Base-by-base conservation (phyloP, 2,113 vertebrate genomes). In the Machaerirhynchus nigripectus region DNA sequence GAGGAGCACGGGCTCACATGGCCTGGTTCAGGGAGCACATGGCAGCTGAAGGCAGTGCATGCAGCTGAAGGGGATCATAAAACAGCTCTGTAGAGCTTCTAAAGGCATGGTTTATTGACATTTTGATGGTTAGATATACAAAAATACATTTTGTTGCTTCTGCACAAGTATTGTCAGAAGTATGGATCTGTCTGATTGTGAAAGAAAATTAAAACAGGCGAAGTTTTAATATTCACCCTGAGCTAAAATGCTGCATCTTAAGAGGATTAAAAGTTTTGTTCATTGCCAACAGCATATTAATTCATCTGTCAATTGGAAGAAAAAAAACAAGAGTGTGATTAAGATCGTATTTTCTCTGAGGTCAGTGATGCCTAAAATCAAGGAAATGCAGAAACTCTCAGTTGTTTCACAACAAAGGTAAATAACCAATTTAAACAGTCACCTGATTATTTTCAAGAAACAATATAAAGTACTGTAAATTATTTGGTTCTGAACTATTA, bases 1-100 rank as follows among this genome's bases (percentile, higher is more conserved):
- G 11, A 22, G 71, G 37, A 42, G 27, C 52, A 11, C 0, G 1
- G 22, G 52, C 52, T 65, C 22, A 11, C 26, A 0, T 13, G 11
- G 16, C 3, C 0, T 1, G 1, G 2, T 39, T 77, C 19, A 10
- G 33, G 19, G 44, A 73, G 53, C 42, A 46, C 5, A 1, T 15
- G 18, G 75, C 31, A 69, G 39, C 70, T 78, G 42, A 35, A 33
- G 52, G 46, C 8, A 3, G 50, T 56, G 50, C 27, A 2, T 46
- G 56, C 60, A 52, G 1, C 44, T 35, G 20, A 40, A 70, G 15
- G 31, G 73, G 4, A 16, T 44, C 17, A 1, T 63, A 10, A 63
- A 87, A 23, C 10, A 53, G 24, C 31, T 73, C n/a, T 22, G 19
- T 1, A 37, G 53, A 81, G 35, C 46, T 50, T 74, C 40, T 56